A percentile compares a stretch with the other conserved stretches of the same genome.
Conservation (phyloP, 2,113 vertebrate genomes). For the Mus pahari region DNA sequence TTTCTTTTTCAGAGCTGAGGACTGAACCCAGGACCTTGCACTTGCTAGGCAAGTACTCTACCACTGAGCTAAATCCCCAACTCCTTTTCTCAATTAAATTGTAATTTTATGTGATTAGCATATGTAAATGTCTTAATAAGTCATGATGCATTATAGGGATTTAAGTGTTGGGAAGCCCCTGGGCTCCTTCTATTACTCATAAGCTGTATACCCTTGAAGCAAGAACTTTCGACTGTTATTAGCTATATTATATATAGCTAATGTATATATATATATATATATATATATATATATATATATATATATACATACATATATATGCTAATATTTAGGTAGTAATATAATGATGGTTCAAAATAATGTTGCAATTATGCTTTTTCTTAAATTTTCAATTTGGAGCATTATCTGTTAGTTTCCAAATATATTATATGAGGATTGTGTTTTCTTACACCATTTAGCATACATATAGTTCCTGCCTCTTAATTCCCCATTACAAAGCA, state of each 20-base stretch:
- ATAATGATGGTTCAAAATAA: constrained; percentile 21
- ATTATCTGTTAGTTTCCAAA: constrained; percentile 22
- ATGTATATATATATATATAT: too few species aligned
- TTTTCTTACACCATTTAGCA: neutral
- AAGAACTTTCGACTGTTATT: neutral
- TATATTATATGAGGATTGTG: neutral
- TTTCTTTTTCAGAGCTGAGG: too few species aligned
- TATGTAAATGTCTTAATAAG: neutral
- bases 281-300: too few species aligned
- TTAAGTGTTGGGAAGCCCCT: neutral
- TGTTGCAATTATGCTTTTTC: neutral
- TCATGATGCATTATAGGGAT: neutral
- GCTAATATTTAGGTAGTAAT: neutral
- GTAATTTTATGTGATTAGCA: constrained; percentile 39
- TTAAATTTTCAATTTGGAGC: constrained; percentile 17
- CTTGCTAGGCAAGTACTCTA: too few species aligned
- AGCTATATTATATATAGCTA: neutral
- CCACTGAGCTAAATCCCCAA: too few species aligned
- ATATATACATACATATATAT: too few species aligned
- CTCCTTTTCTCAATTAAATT: neutral
- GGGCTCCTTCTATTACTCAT: neutral
- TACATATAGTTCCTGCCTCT: neutral
- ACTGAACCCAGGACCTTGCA: too few species aligned
- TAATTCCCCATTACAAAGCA: neutral
- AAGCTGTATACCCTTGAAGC: neutral